These are phyloP conservation scores for Penaeus japonicus DNA, from an alignment of 1,140 invertebrate species.

Conservation along the genomic window DNA sequence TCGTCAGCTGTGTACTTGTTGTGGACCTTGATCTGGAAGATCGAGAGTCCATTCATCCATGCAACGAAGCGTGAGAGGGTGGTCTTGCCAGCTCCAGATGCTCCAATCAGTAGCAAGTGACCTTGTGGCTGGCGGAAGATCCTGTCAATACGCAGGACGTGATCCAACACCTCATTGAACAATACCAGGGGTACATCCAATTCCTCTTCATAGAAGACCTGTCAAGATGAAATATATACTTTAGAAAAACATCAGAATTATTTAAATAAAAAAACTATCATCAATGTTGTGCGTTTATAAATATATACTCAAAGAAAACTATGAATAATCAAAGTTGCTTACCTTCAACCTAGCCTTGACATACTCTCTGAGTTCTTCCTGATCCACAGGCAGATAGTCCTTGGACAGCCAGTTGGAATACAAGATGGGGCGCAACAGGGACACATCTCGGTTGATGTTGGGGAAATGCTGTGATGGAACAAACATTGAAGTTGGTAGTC, in stretches of 20 bases:
- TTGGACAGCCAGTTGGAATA: conserved; percentile 99
- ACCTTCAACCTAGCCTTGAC: conserved; percentile 95
- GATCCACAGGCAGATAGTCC: conserved; percentile 96
- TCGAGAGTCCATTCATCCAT: conserved; percentile 99
- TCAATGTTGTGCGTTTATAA: background rate
- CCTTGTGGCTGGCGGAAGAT: conserved; percentile 99
- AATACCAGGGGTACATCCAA: conserved; percentile 96
- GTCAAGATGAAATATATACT: conserved; percentile 22
- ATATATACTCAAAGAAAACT: background rate
- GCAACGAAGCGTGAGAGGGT: conserved; percentile 98
- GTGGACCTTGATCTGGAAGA: conserved; percentile 98
- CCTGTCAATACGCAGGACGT: conserved; percentile 96
- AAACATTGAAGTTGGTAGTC: background rate
- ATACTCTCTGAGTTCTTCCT: conserved; percentile 94
- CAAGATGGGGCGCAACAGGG: conserved; percentile 89
- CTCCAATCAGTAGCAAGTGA: conserved; percentile 94
- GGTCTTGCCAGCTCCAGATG: conserved; percentile 98
- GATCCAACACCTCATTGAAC: conserved; percentile 98
- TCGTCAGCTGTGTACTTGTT: conserved; percentile 99
- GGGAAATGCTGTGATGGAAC: conserved; percentile 85
- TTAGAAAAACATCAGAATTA: background rate
- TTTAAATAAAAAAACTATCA: conserved; percentile 31
- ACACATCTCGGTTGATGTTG: conserved; percentile 83
- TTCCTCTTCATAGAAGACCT: conserved; percentile 99
- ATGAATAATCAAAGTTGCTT: conserved; percentile 18